These are phyloP conservation scores for human (Homo sapiens) DNA, from an alignment of 2,113 vertebrate genomes.

Conservation along the genomic window GRCh38 chr2:158212501-158213000, in stretches of 20 bases:
- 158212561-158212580: slow-evolving; percentile 47
- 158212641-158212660: neutral
- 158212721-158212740: neutral
- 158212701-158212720: neutral
- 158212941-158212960: neutral
- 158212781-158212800: neutral
- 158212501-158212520: slow-evolving; percentile 62
- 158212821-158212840: neutral
- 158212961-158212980: neutral
- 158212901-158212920: neutral
- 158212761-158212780: neutral
- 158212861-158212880: neutral
- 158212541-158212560: slow-evolving; percentile 45
- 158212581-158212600: slow-evolving; percentile 48
- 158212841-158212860: neutral
- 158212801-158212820: neutral
- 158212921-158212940: neutral
- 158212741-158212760: neutral
- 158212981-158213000: neutral
- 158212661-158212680: neutral
- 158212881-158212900: neutral
- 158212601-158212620: slow-evolving; percentile 51
- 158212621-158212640: neutral
- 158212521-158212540: slow-evolving; percentile 60
- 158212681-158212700: neutral